Conservation (phyloP, 2,888 invertebrate genomes). For the Crocallis elinguaria region DNA sequence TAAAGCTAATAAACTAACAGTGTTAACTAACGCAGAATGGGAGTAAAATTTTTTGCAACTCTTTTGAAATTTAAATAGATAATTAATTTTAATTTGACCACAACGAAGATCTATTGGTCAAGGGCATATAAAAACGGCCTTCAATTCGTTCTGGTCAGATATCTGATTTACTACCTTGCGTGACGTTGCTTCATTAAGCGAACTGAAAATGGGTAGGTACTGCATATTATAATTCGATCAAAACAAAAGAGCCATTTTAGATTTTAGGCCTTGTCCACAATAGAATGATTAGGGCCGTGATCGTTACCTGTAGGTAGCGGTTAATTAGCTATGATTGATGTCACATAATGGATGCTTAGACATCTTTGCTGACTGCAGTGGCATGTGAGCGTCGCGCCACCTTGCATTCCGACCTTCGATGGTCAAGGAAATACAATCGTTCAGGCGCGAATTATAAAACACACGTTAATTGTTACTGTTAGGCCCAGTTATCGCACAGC, state of each 20-base stretch:
- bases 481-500: constrained; percentile 71
- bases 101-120: constrained; percentile 69
- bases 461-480: constrained; percentile 63
- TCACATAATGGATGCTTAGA: constrained; percentile 47
- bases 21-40: constrained; percentile 7
- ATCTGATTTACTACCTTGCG: constrained; percentile 58
- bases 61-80: constrained; percentile 8
- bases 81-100: constrained; percentile 53
- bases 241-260: constrained; percentile 29
- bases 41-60: background rate
- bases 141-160: constrained; percentile 59
- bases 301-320: constrained; percentile 25
- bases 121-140: constrained; percentile 58
- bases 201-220: constrained; percentile 25
- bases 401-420: constrained; percentile 73
- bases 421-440: constrained; percentile 79
- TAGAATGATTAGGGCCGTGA: constrained; percentile 8
- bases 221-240: constrained; percentile 23
- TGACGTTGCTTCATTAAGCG: constrained; percentile 57
- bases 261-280: background rate
- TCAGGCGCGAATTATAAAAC: constrained; percentile 66
- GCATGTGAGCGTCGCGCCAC: constrained; percentile 66
- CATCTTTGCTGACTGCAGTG: constrained; percentile 51
- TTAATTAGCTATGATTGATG: constrained; percentile 22
- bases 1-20: constrained; percentile 14